Evolutionary conservation across 2,113 vertebrate genomes (phyloP).

Genomic region (Zosterops hypoxanthus): DNA sequence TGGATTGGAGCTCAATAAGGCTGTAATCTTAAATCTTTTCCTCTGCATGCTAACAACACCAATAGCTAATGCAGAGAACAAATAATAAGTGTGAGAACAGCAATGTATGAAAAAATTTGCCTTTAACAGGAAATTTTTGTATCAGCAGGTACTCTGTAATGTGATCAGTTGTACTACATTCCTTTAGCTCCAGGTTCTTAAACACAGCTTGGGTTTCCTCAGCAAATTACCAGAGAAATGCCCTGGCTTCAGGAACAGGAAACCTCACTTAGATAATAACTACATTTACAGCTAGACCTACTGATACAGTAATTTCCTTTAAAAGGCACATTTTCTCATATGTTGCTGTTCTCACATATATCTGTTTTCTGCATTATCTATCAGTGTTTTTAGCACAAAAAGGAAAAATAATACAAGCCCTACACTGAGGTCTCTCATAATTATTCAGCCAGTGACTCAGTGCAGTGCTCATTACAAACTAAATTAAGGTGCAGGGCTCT

Average conservation of each 20-base stretch:
- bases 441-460: not conserved
- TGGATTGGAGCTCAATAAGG: not conserved
- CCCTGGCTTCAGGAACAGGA: not conserved
- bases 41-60: not conserved
- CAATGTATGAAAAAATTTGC: not conserved
- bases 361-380: not conserved
- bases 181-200: not conserved
- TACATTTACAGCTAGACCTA: not conserved
- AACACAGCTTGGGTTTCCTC: not conserved
- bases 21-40: not conserved
- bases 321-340: not conserved
- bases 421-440: not conserved
- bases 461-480: not conserved
- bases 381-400: fast-evolving
- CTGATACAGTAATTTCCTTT: not conserved
- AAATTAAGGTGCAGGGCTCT: not conserved
- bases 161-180: not conserved
- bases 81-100: not conserved
- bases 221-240: not conserved
- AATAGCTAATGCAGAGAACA: not conserved
- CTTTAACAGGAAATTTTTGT: not conserved
- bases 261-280: not conserved
- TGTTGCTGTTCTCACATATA: not conserved
- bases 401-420: not conserved
- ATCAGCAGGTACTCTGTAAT: not conserved